A percentile compares a stretch with the other conserved stretches of the same genome.
Conservation (phyloP, 2,113 vertebrate species). For the Dolichallabes microphthalmus region DNA sequence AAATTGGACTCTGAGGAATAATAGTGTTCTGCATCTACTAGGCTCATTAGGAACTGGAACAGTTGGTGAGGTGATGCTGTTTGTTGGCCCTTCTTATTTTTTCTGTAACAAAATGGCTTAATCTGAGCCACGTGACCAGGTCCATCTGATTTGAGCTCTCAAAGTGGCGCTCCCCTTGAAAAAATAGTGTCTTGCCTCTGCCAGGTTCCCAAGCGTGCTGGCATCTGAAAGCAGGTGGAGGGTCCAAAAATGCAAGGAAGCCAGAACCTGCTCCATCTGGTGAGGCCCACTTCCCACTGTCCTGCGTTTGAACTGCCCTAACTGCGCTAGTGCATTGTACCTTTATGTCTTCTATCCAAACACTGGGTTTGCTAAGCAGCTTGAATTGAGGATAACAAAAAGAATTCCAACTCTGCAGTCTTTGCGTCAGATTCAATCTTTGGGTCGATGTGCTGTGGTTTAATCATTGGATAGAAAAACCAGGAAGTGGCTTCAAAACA, state of each 20-base stretch:
- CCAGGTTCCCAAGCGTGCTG: constrained; percentile 45
- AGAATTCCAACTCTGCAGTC: neutral
- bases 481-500: neutral
- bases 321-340: constrained; percentile 41
- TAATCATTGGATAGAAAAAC: neutral
- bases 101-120: constrained; percentile 45
- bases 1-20: neutral
- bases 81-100: constrained; percentile 4
- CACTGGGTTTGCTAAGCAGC: neutral
- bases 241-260: constrained; percentile 49
- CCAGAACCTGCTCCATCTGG: constrained; percentile 60
- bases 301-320: constrained; percentile 46
- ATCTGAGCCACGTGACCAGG: constrained; percentile 33
- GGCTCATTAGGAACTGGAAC: constrained; percentile 44
- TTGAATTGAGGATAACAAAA: neutral
- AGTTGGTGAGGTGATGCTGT: constrained; percentile 43
- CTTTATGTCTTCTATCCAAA: constrained; percentile 37
- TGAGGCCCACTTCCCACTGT: constrained; percentile 36
- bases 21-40: constrained; percentile 7
- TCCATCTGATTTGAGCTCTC: constrained; percentile 36
- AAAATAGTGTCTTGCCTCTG: constrained; percentile 24
- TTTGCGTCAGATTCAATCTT: neutral
- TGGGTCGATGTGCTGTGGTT: neutral
- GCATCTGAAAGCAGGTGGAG: constrained; percentile 30
- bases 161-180: constrained; percentile 46